phyloP scores from a whole-genome alignment of 2,888 invertebrate genomes.

The Macropis europaea region DNA sequence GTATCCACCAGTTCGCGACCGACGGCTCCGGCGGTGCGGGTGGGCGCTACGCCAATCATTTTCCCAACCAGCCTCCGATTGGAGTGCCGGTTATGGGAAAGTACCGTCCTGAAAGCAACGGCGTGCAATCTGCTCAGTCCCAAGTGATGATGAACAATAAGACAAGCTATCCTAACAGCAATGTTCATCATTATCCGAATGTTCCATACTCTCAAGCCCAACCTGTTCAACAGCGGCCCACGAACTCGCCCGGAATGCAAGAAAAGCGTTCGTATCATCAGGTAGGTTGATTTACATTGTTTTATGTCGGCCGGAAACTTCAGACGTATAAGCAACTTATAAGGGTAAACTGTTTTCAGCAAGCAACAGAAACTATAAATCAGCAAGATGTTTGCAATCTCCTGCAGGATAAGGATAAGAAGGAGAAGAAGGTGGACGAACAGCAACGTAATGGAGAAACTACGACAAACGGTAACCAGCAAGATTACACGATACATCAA shows the following conservation, averaged over 20 bases:
- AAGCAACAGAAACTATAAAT: slow-evolving; percentile 74
- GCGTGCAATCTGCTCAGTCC: slow-evolving; percentile 75
- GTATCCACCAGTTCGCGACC: slow-evolving; percentile 91
- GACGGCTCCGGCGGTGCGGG: slow-evolving; percentile 81
- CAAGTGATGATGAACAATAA: slow-evolving; percentile 79
- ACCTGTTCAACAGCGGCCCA: slow-evolving; percentile 76
- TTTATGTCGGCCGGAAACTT: too few species aligned
- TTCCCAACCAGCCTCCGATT: slow-evolving; percentile 82
- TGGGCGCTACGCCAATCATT: slow-evolving; percentile 80
- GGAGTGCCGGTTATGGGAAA: slow-evolving; percentile 84
- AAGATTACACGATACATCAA: slow-evolving; percentile 81
- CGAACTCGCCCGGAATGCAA: slow-evolving; percentile 77
- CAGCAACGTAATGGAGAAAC: slow-evolving; percentile 79
- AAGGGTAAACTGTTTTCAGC: slow-evolving; percentile 52
- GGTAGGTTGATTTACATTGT: slow-evolving; percentile 58
- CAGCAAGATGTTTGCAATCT: slow-evolving; percentile 77
- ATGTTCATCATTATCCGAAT: slow-evolving; percentile 78
- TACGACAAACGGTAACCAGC: slow-evolving; percentile 82
- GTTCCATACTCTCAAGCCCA: slow-evolving; percentile 78
- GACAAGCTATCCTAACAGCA: slow-evolving; percentile 76
- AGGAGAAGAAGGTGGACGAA: slow-evolving; percentile 75
- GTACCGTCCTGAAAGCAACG: slow-evolving; percentile 80
- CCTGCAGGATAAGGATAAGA: slow-evolving; percentile 76
- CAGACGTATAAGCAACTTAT: background rate
- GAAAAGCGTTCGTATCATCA: slow-evolving; percentile 78